Evolutionary conservation across 1,140 invertebrate genomes (phyloP), one percentile per base, ranked within the genome.

Genomic region (Rhizoglyphus robini): DNA sequence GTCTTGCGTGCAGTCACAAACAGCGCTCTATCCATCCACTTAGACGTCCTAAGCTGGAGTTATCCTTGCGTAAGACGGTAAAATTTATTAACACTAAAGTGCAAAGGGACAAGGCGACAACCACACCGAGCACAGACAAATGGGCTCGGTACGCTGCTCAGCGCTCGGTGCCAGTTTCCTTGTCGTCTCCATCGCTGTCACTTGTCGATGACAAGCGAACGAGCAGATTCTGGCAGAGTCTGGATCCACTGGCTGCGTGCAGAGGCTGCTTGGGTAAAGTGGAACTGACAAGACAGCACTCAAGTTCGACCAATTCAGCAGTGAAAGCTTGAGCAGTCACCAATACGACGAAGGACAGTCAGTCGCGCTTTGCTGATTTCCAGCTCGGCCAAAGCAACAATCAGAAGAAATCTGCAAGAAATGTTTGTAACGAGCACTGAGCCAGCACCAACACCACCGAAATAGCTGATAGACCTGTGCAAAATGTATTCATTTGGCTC

Each of bases 51-150:
- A 41, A 41, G 36, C 36, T 41, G 23, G 23, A 54, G 51, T 54
- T 54, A 54, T 54, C 51, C 51, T 54, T 54, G 51, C 51, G 51
- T 54, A 54, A 54, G 51, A 54, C 51, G 51, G 51, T 54, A 27
- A 54, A 54, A 54, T 54, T 54, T 54, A 54, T 54, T 54, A 32
- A 23, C 51, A 25, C 8, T 11, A 25, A 11, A 54, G 8, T 25
- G 23, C 8, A 32, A 54, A 25, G 8, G 41, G 41, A 46, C 15
- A 46, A 15, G 23, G 41, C 41, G 15, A 46, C n/a, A n/a, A n/a
- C n/a, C n/a, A n/a, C n/a, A n/a, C n/a, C n/a, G n/a, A n/a, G n/a
- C n/a, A n/a, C n/a, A n/a, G n/a, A n/a, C n/a, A n/a, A n/a, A n/a
- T n/a, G n/a, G n/a, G n/a, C n/a, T n/a, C n/a, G n/a, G n/a, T n/a